Evolutionary conservation across 2,888 invertebrate genomes (phyloP), one percentile per base, ranked within the genome.

Genomic region (Elaeidobius kamerunicus): DNA sequence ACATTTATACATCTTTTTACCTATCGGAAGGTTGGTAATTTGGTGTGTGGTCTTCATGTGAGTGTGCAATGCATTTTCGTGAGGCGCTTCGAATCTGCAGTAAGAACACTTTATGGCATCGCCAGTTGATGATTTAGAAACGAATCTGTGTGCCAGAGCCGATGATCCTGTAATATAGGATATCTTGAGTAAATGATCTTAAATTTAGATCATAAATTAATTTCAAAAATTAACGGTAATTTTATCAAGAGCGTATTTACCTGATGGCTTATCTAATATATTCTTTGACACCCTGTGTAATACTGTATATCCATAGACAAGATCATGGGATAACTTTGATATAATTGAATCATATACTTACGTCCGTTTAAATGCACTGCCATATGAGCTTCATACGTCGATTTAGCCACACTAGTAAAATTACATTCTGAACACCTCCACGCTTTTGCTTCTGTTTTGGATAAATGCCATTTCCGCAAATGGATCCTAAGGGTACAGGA

Each of bases 391-490:
- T 43, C 12, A 18, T 7, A 43, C 3, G 32, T n/a, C 11, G 32
- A 32, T n/a, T n/a, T 43, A 32, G 19, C 19, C 3, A 43, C 19
- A 12, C 18, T 32, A 12, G 17, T 14, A 19, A 43, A 43, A 32
- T 43, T 43, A 19, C 42, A 43, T 6, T 43, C n/a, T 1, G 42
- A 2, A n/a, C 42, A 43, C 18, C 11, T 43, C 14, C 30, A 18
- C 3, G 42, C 32, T 12, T 43, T 43, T 3, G 32, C 32, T 32
- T 43, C 42, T 6, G 30, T 14, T 1, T 30, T 19, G 17, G 42
- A 20, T 18, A 43, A 32, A 19, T 43, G 42, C 42, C 42, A 43
- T 6, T 19, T 18, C 19, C 42, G 30, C 4, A 43, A 19, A 12
- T 43, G 42, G 1, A 32, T 17, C 14, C 32, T 14, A 5, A 43